Percentiles rank a stretch among this genome's conserved stretches.
These are phyloP conservation scores for Misgurnus anguillicaudatus DNA, from an alignment of 2,113 vertebrate species.

Conservation along the genomic window DNA sequence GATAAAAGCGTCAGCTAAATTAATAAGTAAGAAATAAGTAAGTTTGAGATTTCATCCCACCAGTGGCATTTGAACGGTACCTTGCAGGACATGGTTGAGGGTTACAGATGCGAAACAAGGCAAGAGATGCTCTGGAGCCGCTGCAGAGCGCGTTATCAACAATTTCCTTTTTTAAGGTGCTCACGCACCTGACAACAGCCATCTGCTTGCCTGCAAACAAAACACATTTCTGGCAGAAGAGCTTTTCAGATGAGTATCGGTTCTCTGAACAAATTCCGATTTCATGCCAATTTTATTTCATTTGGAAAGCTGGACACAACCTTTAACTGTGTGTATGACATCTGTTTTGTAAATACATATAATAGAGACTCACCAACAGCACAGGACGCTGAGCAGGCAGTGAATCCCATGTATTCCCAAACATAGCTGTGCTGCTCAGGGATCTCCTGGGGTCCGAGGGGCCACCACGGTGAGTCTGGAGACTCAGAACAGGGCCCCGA, in stretches of 20 bases:
- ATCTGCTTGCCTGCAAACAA: conserved; percentile 80
- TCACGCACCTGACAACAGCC: conserved; percentile 83
- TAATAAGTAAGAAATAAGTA: too few relatives aligned
- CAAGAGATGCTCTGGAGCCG: conserved; percentile 71
- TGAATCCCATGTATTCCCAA: conserved; percentile 88
- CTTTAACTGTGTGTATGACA: neutral
- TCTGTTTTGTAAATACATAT: neutral
- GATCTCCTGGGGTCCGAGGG: conserved; percentile 27
- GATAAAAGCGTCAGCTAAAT: too few relatives aligned
- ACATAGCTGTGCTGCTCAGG: conserved; percentile 66
- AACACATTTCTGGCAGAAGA: conserved; percentile 6
- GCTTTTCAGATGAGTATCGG: neutral
- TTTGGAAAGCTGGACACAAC: conserved; percentile 2
- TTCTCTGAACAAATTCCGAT: conserved; percentile 11
- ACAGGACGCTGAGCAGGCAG: conserved; percentile 83
- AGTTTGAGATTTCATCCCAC: too few relatives aligned
- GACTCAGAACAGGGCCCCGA: conserved; percentile 70
- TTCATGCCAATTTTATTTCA: conserved; percentile 8
- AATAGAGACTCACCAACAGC: conserved; percentile 71
- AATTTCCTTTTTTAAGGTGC: conserved; percentile 68
- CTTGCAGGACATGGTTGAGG: conserved; percentile 82
- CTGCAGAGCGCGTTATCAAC: conserved; percentile 80
- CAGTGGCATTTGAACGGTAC: conserved; percentile 61
- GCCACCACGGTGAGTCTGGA: conserved; percentile 51
- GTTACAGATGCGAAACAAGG: conserved; percentile 81